These are phyloP conservation scores for Presbytis comata DNA, from an alignment of 2,797 vertebrate genomes.

Conservation along the genomic window DNA sequence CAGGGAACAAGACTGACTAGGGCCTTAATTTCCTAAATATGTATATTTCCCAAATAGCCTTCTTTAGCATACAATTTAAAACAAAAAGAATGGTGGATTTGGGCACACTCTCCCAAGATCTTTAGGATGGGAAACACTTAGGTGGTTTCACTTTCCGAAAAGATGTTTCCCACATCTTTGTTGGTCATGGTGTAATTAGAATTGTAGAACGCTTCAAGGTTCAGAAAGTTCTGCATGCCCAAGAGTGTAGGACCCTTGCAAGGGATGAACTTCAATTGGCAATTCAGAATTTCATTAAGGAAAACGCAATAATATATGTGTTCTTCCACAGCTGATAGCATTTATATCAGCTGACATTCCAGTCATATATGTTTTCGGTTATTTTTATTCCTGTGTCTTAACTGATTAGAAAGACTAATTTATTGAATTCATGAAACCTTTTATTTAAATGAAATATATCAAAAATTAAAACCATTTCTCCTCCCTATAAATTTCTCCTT, in stretches of 20 bases:
- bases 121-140: neutral
- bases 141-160: neutral
- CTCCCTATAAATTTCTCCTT: neutral
- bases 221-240: neutral
- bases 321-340: neutral
- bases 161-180: neutral
- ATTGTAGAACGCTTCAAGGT: neutral
- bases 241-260: neutral
- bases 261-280: neutral
- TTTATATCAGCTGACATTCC: neutral
- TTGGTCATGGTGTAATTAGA: neutral
- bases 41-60: neutral
- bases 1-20: neutral
- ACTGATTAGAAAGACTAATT: neutral
- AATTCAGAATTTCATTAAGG: neutral
- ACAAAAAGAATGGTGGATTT: neutral
- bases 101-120: neutral
- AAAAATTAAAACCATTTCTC: neutral
- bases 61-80: neutral
- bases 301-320: neutral
- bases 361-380: neutral
- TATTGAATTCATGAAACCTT: neutral
- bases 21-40: neutral
- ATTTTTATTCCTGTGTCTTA: neutral
- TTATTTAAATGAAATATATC: neutral